Evolutionary conservation across 2,888 invertebrate species (phyloP), one percentile per base, ranked within the genome.

Genomic region (Ischnus inquisitorius): DNA sequence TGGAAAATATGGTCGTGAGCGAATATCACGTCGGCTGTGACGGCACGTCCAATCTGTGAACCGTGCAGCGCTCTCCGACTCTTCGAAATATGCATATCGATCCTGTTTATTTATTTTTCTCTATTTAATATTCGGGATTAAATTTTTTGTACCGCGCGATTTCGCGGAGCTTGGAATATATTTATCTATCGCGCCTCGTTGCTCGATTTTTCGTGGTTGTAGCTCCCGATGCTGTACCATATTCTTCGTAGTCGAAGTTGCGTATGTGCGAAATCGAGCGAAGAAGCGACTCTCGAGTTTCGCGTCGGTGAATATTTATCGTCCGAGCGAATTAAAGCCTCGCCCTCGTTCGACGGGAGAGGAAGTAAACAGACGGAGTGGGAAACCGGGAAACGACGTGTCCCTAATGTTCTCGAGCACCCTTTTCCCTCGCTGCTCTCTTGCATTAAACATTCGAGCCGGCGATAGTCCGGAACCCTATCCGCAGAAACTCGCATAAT

Each of bases 371-470:
- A 65, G n/a, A 65, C 75, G 19, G 34, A 57, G 14, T 41, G 41
- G 28, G 28, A 43, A 71, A 79, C 25, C 43, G 14, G 71, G 64
- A 79, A 79, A 79, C 71, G 71, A 79, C 65, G 71, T 72, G 62
- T 71, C 51, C 64, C 64, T 64, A 75, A 75, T 75, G 74, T 75
- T 75, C 74, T 75, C 14, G 74, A 16, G 19, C 34, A 34, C 64
- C 74, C 39, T 74, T 64, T 75, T 51, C 62, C 62, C 51, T 14
- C 22, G 19, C n/a, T 5, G 19, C 12, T 4, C 77, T 64, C 10
- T n/a, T 79, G 78, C 78, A 79, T 79, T 65, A 79, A 79, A 79
- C 71, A 71, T 79, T 60, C n/a, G 34, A 39, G 34, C 16, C 62
- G 2, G n/a, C 39, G 41, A 69, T 78, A 25, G 71, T 34, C 14